A percentile compares a stretch with the other conserved stretches of the same genome.
These are phyloP conservation scores for Coendou prehensilis DNA, from an alignment of 2,797 vertebrate species.

Conservation along the genomic window DNA sequence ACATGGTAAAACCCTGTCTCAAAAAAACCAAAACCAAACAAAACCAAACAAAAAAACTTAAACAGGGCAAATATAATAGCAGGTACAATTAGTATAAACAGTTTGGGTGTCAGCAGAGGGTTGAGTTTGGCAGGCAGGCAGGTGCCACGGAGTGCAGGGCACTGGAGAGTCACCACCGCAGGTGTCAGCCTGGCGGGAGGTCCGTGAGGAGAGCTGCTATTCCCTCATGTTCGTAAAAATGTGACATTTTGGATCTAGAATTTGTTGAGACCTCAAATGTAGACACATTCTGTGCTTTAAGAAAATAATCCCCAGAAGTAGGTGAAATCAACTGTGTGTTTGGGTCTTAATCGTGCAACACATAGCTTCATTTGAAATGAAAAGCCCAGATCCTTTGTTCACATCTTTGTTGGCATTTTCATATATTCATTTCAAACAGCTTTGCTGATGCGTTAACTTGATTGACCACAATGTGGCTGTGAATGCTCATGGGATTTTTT, in stretches of 20 bases:
- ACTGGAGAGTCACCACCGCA: too few species aligned
- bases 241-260: neutral
- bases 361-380: slow-evolving; percentile 11
- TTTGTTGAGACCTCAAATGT: neutral
- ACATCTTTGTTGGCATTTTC: neutral
- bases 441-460: neutral
- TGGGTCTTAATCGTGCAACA: neutral
- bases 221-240: neutral
- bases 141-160: neutral
- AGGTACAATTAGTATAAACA: neutral
- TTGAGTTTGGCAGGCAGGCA: too few species aligned
- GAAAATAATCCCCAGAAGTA: neutral
- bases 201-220: neutral
- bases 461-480: neutral
- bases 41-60: neutral
- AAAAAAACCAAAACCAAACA: too few species aligned
- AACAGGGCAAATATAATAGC: neutral
- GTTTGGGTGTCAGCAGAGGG: neutral
- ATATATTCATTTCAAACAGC: neutral
- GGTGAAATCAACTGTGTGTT: neutral
- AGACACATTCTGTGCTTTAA: neutral
- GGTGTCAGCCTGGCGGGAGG: too few species aligned
- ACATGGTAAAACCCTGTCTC: neutral
- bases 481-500: neutral
- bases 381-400: neutral